phyloP scores from a whole-genome alignment of 2,888 invertebrate species.

The Xanthostigma xanthostigma region DNA sequence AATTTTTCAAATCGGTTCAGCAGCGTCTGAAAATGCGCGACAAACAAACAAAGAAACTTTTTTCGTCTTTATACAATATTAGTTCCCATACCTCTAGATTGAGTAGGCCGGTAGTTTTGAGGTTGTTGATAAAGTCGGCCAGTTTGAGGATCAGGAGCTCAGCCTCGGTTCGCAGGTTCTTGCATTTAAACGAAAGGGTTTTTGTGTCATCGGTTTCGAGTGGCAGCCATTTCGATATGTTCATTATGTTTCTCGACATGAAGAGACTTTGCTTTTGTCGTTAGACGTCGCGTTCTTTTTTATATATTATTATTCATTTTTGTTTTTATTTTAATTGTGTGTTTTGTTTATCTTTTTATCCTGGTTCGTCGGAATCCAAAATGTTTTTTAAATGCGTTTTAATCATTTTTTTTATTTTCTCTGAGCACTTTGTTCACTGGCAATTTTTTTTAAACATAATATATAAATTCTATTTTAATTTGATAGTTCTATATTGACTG shows the following conservation, averaged over 20 bases:
- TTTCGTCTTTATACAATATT: no score
- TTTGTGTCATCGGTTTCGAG: constrained; percentile 35
- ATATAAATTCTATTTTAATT: no score
- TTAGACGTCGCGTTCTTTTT: not conserved
- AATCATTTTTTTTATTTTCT: no score
- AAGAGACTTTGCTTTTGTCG: constrained; percentile 4
- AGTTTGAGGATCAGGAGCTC: constrained; percentile 21
- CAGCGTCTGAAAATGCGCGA: no score
- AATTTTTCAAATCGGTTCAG: no score
- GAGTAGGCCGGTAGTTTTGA: constrained; percentile 20
- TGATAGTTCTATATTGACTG: no score
- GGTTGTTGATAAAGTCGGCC: constrained; percentile 33
- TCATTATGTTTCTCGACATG: constrained; percentile 27
- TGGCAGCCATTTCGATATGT: constrained; percentile 37
- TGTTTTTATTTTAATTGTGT: not conserved
- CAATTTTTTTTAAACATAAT: no score
- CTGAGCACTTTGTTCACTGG: no score
- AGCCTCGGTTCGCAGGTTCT: constrained; percentile 34
- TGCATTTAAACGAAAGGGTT: constrained; percentile 34
- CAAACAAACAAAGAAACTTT: no score
- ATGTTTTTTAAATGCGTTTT: no score
- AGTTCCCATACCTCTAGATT: no score
- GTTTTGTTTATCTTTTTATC: not conserved
- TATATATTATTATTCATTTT: not conserved
- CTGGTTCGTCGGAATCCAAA: no score